Evolutionary conservation across 2,888 invertebrate genomes (phyloP).

Genomic region (Cataglyphis altisquamis): DNA sequence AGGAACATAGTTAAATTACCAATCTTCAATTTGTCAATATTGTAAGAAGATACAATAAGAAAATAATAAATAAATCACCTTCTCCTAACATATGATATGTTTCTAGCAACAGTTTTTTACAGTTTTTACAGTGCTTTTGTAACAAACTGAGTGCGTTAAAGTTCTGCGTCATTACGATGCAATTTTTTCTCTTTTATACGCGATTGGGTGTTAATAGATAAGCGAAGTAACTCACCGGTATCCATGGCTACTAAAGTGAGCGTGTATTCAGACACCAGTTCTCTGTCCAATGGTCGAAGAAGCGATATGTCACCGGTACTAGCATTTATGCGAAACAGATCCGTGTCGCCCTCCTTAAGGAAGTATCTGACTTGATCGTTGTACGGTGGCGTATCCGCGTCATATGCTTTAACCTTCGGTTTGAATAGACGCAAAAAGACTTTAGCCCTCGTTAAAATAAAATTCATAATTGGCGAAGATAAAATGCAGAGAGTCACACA

Average conservation of each 20-base stretch:
- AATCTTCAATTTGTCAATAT: too few relatives aligned
- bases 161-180: not conserved
- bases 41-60: not conserved
- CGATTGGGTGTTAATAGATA: not conserved
- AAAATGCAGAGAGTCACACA: not conserved
- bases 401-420: conserved; percentile 92
- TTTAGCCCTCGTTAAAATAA: not conserved
- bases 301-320: conserved; percentile 96
- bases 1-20: too few relatives aligned
- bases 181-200: not conserved
- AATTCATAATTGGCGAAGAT: not conserved
- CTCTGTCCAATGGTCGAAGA: conserved; percentile 93
- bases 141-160: not conserved
- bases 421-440: not conserved
- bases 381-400: conserved; percentile 96
- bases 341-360: conserved; percentile 96
- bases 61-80: not conserved
- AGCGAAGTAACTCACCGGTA: conserved; percentile 90
- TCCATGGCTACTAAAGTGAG: conserved; percentile 97
- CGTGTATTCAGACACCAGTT: conserved; percentile 93
- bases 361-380: conserved; percentile 97
- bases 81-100: not conserved
- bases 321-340: conserved; percentile 96
- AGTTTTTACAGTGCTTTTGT: not conserved
- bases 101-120: not conserved